These are phyloP conservation scores for Cacatua alba DNA, from an alignment of 2,113 vertebrate genomes.

Conservation along the genomic window DNA sequence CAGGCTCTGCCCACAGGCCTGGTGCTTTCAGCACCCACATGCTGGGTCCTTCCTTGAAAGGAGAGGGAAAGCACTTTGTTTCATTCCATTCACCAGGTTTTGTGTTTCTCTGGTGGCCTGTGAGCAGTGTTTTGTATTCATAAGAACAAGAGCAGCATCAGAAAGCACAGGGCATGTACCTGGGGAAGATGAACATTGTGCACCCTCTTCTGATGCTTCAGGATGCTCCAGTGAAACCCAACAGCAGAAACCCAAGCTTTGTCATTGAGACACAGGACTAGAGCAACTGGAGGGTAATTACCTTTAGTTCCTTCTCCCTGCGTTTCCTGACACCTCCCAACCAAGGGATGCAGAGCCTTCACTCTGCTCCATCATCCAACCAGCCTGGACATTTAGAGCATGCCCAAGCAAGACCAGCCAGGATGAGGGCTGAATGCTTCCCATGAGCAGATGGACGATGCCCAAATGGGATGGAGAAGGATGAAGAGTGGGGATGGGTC, in stretches of 20 bases:
- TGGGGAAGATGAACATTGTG: background rate
- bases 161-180: background rate
- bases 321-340: background rate
- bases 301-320: background rate
- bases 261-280: background rate
- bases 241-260: background rate
- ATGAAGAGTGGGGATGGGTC: background rate
- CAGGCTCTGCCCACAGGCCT: background rate
- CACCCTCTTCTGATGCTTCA: background rate
- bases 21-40: background rate
- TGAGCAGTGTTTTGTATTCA: rapidly evolving
- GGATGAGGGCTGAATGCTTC: background rate
- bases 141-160: background rate
- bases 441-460: rapidly evolving
- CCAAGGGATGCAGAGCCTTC: background rate
- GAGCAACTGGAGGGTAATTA: background rate
- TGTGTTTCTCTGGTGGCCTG: background rate
- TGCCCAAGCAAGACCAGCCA: background rate
- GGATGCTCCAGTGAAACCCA: background rate
- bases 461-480: background rate
- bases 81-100: background rate
- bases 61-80: background rate
- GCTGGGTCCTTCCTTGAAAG: background rate
- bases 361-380: background rate
- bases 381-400: background rate